Base-by-base conservation (phyloP, 1,140 invertebrate genomes). In the Trichoplusia ni region DNA sequence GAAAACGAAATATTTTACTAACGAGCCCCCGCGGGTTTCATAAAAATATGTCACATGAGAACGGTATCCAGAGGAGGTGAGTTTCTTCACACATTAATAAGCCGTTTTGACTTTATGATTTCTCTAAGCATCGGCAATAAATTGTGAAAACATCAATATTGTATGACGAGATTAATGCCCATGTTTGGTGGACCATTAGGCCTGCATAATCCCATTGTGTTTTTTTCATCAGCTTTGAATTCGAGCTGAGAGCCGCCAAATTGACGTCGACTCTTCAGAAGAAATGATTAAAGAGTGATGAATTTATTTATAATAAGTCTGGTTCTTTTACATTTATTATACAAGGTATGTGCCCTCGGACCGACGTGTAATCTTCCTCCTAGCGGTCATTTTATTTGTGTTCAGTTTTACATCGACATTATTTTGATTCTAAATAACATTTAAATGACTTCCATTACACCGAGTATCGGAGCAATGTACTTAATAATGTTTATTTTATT, bases 161-260 rank as follows among this genome's bases (percentile, higher is more conserved):
- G 84, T 85, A 90, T 90, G 86, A 87, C 71, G 78, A 84, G 80
- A 84, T 89, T 86, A 89, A 90, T 90, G 86, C 84, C 84, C 84
- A 89, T 90, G 87, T 90, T 87, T 72, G 77, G 77, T 58, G 58
- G 78, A 75, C 84, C 87, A 89, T 86, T 90, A 86, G 79, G 77
- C 67, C 76, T 74, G 81, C 69, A 86, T 89, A 86, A 89, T 86
- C 67, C 84, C 77, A 90, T 89, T 90, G 87, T 89, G 66, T 86
- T 90, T 87, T 83, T 87, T 89, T 75, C 46, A 74, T 62, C 25
- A 69, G 56, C 72, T 78, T 82, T 79, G 72, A 78, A 65, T 73
- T 70, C 71, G 67, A 75, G 64, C 74, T 73, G 66, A 71, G 74
- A 73, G 76, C 79, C 77, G 69, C 76, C 76, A 78, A 81, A 81